Evolutionary conservation across 2,888 invertebrate genomes (phyloP).

Genomic region (Malthinus seriepunctatus): DNA sequence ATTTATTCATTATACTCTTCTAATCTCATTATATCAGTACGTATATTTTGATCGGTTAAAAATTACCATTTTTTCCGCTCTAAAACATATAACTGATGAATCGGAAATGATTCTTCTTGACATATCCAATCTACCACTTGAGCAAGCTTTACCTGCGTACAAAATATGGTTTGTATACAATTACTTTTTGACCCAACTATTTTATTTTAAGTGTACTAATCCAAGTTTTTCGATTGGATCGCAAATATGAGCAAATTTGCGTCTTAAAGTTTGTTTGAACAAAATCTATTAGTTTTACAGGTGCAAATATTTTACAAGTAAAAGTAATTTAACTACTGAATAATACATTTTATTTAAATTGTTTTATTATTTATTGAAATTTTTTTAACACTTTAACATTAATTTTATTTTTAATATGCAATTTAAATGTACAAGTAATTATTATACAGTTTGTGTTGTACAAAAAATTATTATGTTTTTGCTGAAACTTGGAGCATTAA

Average conservation of each 20-base stretch:
- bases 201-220: slow-evolving; percentile 30
- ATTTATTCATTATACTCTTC: slow-evolving; percentile 43
- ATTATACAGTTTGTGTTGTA: too few species aligned
- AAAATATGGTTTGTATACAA: slow-evolving; percentile 34
- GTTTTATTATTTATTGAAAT: too few species aligned
- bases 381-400: too few species aligned
- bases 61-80: slow-evolving; percentile 44
- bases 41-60: slow-evolving; percentile 35
- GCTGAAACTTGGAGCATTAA: too few species aligned
- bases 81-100: slow-evolving; percentile 38
- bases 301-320: too few species aligned
- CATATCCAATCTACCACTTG: slow-evolving; percentile 44
- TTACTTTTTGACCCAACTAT: slow-evolving; percentile 25
- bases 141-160: slow-evolving; percentile 37
- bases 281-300: slow-evolving; percentile 7
- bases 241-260: slow-evolving; percentile 8
- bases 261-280: too few species aligned
- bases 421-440: too few species aligned
- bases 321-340: too few species aligned
- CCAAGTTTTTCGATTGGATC: slow-evolving; percentile 28
- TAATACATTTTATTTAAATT: too few species aligned
- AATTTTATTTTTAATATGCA: too few species aligned
- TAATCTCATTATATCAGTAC: slow-evolving; percentile 36
- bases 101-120: slow-evolving; percentile 44
- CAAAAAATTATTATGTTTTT: too few species aligned